Conservation (phyloP, 53 echinoderm and acorn worm genomes). For the Mesocentrotus franciscanus region DNA sequence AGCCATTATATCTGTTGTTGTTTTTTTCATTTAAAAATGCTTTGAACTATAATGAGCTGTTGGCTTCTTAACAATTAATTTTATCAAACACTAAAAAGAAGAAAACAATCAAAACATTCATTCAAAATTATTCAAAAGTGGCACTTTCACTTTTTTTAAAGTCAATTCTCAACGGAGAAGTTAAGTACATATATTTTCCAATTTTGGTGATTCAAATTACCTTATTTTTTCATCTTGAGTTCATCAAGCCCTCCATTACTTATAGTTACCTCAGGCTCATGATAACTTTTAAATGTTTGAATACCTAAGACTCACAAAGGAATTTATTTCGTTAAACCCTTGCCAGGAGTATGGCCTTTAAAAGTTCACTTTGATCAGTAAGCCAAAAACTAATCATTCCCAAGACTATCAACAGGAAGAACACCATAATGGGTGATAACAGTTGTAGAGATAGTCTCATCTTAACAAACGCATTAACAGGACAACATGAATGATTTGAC, state of each 20-base stretch:
- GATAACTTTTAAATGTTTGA: background rate
- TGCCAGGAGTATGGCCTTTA: constrained; percentile 12
- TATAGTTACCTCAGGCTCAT: too few relatives aligned
- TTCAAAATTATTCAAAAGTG: too few relatives aligned
- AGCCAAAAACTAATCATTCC: background rate
- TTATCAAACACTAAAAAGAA: too few relatives aligned
- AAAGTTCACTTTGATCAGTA: background rate
- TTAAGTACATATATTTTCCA: too few relatives aligned
- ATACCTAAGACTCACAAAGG: background rate
- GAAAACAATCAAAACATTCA: too few relatives aligned
- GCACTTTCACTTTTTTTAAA: too few relatives aligned
- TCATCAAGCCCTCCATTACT: background rate
- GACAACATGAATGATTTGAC: background rate
- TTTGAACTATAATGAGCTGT: too few relatives aligned
- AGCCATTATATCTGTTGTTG: too few relatives aligned
- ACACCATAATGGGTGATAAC: background rate
- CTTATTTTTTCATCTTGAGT: background rate
- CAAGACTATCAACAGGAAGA: constrained; percentile 24
- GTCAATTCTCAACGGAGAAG: too few relatives aligned
- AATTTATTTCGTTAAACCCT: background rate
- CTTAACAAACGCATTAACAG: background rate
- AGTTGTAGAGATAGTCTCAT: constrained; percentile 12
- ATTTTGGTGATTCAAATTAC: background rate
- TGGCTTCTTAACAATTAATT: too few relatives aligned
- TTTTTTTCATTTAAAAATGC: too few relatives aligned